Percentiles rank a stretch among this genome's conserved stretches.
Evolutionary conservation across 2,888 invertebrate genomes (phyloP).

Genomic region (Caenorhabditis sp.): DNA sequence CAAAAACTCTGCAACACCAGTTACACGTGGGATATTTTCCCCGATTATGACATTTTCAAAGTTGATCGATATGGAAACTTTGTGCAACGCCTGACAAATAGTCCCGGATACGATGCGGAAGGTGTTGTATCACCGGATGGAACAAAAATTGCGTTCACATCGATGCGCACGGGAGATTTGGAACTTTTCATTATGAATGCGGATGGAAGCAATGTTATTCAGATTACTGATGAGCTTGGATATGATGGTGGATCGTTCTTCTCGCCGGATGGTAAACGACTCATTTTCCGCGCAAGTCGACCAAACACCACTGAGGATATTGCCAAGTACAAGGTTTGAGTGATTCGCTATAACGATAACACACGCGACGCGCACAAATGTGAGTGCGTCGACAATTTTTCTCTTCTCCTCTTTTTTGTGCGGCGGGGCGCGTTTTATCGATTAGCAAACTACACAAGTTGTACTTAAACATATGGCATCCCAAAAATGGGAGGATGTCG

Average conservation of each 20-base stretch:
- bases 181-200: conserved; percentile 63
- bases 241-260: conserved; percentile 69
- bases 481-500: too few relatives aligned
- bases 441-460: too few relatives aligned
- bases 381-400: too few relatives aligned
- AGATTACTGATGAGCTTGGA: conserved; percentile 58
- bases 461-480: too few relatives aligned
- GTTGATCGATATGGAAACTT: conserved; percentile 65
- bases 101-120: conserved; percentile 64
- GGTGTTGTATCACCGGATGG: conserved; percentile 60
- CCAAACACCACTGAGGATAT: conserved; percentile 58
- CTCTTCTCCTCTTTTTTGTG: too few relatives aligned
- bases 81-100: conserved; percentile 57
- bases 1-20: conserved; percentile 55
- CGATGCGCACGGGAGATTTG: conserved; percentile 58
- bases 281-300: conserved; percentile 64
- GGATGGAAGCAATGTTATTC: conserved; percentile 56
- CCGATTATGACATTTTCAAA: conserved; percentile 64
- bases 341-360: too few relatives aligned
- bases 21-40: conserved; percentile 67
- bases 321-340: conserved; percentile 56
- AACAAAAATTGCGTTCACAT: conserved; percentile 62
- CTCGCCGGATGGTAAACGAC: conserved; percentile 62
- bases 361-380: too few relatives aligned
- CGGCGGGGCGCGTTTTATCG: too few relatives aligned